phyloP scores from a whole-genome alignment of 1,140 invertebrate species.

The Lepidostoma basale region DNA sequence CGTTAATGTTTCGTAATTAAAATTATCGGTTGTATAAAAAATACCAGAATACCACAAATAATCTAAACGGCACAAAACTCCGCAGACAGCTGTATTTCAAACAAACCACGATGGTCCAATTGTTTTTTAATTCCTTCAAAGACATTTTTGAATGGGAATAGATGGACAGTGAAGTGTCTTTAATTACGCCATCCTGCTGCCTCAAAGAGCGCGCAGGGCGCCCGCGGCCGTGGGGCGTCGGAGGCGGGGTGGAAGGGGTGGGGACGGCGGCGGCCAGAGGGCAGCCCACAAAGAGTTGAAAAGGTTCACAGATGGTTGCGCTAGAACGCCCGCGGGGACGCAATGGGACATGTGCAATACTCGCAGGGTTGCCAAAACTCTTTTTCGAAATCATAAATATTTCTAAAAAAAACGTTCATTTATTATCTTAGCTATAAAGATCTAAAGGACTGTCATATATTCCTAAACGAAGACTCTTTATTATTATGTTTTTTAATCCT shows the following conservation, averaged over 20 bases:
- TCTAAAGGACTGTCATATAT: no score
- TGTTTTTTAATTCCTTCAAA: no score
- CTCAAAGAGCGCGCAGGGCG: conserved; percentile 14
- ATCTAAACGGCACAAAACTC: no score
- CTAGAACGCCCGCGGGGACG: conserved; percentile 22
- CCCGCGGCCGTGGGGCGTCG: neutral
- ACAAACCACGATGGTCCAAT: no score
- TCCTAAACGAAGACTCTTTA: no score
- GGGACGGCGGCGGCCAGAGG: neutral
- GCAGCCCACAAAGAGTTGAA: conserved; percentile 10
- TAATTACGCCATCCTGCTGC: conserved; percentile 1
- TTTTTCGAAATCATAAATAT: neutral
- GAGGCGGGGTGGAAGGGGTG: neutral
- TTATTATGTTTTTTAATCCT: no score
- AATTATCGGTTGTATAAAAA: no score
- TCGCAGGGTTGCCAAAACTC: neutral
- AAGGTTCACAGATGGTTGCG: conserved; percentile 30
- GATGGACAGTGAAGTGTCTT: conserved; percentile 10
- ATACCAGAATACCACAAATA: no score
- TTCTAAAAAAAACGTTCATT: neutral
- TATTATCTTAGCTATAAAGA: neutral
- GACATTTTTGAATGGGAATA: conserved; percentile 4
- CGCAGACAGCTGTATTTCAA: no score
- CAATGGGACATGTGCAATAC: conserved; percentile 15
- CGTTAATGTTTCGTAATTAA: no score